phyloP scores from a whole-genome alignment of 1,140 invertebrate species.

The Sipha flava region DNA sequence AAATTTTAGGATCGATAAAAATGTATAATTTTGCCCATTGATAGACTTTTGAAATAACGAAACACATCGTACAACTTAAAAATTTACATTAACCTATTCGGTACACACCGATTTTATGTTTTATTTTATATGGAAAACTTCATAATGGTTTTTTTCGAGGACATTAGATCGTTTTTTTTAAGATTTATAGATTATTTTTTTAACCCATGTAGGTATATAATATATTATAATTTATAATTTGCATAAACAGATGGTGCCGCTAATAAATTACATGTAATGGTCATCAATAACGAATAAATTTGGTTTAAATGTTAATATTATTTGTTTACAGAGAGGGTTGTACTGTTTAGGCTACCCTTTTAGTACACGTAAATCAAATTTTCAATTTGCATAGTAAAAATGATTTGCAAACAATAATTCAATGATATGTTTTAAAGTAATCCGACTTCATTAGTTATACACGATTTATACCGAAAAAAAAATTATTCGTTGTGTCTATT shows the following conservation, averaged over 20 bases:
- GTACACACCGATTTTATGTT: too few species aligned
- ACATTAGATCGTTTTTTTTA: background rate
- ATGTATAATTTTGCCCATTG: background rate
- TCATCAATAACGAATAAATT: background rate
- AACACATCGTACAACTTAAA: background rate
- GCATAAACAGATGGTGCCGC: background rate
- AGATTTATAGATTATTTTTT: conserved; percentile 1
- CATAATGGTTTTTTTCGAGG: background rate
- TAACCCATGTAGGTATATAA: too few species aligned
- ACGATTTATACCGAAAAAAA: too few species aligned
- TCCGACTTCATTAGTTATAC: too few species aligned
- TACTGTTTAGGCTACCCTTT: background rate
- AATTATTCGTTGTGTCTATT: too few species aligned
- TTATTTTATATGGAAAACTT: background rate
- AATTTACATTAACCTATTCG: background rate
- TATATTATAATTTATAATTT: background rate
- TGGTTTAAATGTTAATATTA: background rate
- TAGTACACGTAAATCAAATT: background rate
- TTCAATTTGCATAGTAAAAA: background rate
- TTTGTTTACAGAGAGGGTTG: conserved; percentile 5
- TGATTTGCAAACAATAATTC: background rate
- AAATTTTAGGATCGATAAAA: background rate
- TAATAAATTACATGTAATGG: background rate
- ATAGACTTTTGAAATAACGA: background rate
- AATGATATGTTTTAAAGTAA: too few species aligned